These are phyloP conservation scores for Drosophila teissieri DNA, from an alignment of 1,140 invertebrate species.

Conservation along the genomic window DNA sequence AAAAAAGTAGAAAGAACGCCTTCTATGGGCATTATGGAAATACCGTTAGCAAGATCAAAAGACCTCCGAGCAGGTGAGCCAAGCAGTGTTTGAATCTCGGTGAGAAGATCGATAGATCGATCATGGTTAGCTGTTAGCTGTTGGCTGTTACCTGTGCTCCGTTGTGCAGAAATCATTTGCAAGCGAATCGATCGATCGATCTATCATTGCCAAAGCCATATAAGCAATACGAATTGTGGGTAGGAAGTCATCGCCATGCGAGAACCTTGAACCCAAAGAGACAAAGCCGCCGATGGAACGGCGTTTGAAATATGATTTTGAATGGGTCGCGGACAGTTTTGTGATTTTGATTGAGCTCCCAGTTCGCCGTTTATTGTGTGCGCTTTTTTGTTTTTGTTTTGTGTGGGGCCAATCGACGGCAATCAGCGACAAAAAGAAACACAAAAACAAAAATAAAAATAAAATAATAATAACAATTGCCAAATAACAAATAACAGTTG, in stretches of 20 bases:
- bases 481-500: conserved; percentile 33
- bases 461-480: background rate
- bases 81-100: conserved; percentile 10
- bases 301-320: conserved; percentile 67
- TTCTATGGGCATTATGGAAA: conserved; percentile 74
- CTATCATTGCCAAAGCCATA: conserved; percentile 68
- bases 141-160: conserved; percentile 9
- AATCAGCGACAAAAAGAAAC: conserved; percentile 23
- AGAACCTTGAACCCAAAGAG: conserved; percentile 70
- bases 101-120: conserved; percentile 37
- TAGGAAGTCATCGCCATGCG: conserved; percentile 68
- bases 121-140: conserved; percentile 16
- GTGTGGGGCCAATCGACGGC: conserved; percentile 39
- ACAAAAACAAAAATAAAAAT: no score
- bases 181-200: conserved; percentile 60
- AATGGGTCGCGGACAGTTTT: conserved; percentile 71
- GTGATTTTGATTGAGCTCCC: conserved; percentile 55
- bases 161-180: conserved; percentile 69
- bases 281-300: conserved; percentile 29
- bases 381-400: background rate
- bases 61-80: conserved; percentile 68
- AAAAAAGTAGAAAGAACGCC: conserved; percentile 48
- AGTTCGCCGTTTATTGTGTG: background rate
- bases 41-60: conserved; percentile 72
- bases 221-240: conserved; percentile 30